Base-by-base conservation (phyloP, 2,888 invertebrate genomes). In the Pseudoips prasinana region DNA sequence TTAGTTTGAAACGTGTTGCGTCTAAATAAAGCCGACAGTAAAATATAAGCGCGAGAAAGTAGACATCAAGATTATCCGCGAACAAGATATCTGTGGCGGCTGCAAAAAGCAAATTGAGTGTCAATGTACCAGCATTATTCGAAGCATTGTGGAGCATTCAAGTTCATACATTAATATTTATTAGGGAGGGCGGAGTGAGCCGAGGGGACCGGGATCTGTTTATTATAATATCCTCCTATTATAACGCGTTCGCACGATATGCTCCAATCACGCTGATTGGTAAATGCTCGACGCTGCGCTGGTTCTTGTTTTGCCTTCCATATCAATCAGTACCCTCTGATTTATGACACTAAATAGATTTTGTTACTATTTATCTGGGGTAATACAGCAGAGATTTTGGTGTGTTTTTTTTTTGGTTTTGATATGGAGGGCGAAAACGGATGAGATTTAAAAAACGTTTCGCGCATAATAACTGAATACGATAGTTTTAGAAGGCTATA, bases 161-260 rank as follows among this genome's bases (percentile, higher is more conserved):
- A 81, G 86, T 82, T 85, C 79, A 77, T 77, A 78, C 79, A 86
- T 87, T 87, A 84, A 86, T 85, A 87, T 86, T 85, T 86, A 84
- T 86, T 86, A 80, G 82, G 76, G 79, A 78, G 79, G 75, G 74
- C 42, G 45, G 57, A 58, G 52, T 47, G 57, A 50, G 46, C 52
- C 55, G 75, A 80, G 85, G 83, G 84, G 83, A 64, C 77, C 72
- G 71, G 68, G 77, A 77, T 81, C 84, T 83, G 85, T 87, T 87
- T 86, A 87, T 85, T 87, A 85, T 87, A 85, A 88, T 88, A 83
- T 87, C 87, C 87, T 77, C 78, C 67, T 80, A 86, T 85, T 85
- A 85, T 84, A 79, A 82, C 81, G 82, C 82, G 85, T 82, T 86
- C 86, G 83, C 86, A 86, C 86, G 87, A 81, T 76, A 70, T 60